phyloP scores from a whole-genome alignment of 2,888 invertebrate species.

The Biston stratarius region DNA sequence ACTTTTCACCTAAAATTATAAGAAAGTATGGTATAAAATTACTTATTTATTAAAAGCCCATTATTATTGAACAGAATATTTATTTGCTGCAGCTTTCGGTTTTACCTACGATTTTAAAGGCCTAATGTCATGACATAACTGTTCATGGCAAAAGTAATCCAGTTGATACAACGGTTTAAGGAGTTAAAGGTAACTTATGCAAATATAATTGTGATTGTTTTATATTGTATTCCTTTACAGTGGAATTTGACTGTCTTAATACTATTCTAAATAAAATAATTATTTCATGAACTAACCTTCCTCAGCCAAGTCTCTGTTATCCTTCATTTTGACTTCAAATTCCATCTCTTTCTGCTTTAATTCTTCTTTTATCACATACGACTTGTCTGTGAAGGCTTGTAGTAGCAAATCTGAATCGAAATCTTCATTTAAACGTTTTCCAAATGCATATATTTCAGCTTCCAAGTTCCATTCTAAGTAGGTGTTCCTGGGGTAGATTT shows the following conservation, averaged over 20 bases:
- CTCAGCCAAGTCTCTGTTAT: slow-evolving; percentile 89
- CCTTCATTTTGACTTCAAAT: slow-evolving; percentile 88
- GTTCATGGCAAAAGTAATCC: too few species aligned
- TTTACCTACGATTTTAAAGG: too few species aligned
- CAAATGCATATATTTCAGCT: slow-evolving; percentile 95
- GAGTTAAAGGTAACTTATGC: too few species aligned
- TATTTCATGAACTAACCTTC: slow-evolving; percentile 76
- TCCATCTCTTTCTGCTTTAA: slow-evolving; percentile 89
- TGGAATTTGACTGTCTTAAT: too few species aligned
- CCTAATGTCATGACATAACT: too few species aligned
- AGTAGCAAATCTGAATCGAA: slow-evolving; percentile 90
- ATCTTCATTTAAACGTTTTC: slow-evolving; percentile 93
- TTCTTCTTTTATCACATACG: slow-evolving; percentile 91
- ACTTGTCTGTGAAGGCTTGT: slow-evolving; percentile 92
- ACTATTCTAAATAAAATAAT: not conserved
- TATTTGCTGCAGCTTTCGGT: too few species aligned
- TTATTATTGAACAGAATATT: not conserved
- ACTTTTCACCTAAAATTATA: slow-evolving; percentile 80
- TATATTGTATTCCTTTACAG: too few species aligned
- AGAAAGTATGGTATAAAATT: not conserved
- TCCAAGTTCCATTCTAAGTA: slow-evolving; percentile 95
- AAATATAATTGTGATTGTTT: too few species aligned
- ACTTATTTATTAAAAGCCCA: not conserved
- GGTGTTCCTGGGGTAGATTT: slow-evolving; percentile 82
- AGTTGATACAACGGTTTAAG: too few species aligned